Conservation (phyloP, 2,888 invertebrate genomes). For the Drosophila anceps region DNA sequence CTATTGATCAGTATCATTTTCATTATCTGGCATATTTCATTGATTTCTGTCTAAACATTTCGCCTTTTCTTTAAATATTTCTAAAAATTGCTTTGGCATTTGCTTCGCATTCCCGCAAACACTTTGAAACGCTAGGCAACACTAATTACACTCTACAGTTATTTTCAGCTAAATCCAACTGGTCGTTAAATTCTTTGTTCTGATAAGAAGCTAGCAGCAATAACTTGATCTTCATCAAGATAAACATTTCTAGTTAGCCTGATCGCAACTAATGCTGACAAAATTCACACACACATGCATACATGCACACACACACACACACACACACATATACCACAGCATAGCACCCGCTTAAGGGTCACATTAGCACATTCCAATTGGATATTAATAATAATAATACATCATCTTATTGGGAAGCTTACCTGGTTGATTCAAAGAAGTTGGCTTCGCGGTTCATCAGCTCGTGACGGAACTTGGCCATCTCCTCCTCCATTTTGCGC, state of each 20-base stretch:
- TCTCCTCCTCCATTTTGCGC: slow-evolving; percentile 99
- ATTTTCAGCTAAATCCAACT: neutral
- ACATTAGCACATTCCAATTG: slow-evolving; percentile 8
- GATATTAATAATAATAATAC: neutral
- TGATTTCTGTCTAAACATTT: neutral
- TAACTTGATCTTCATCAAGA: slow-evolving; percentile 17
- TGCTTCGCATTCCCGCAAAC: neutral
- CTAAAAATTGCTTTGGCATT: too few species aligned
- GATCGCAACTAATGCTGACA: slow-evolving; percentile 1
- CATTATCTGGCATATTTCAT: slow-evolving; percentile 1
- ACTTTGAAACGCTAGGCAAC: neutral
- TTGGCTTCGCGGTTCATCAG: slow-evolving; percentile 96
- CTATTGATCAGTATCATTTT: slow-evolving; percentile 2
- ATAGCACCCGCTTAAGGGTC: neutral
- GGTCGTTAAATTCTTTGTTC: neutral
- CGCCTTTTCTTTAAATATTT: too few species aligned
- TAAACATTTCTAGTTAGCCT: neutral
- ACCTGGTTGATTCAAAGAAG: slow-evolving; percentile 96
- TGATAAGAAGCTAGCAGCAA: neutral
- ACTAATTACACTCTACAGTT: neutral
- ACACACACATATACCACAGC: neutral
- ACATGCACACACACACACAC: neutral
- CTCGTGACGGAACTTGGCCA: slow-evolving; percentile 97
- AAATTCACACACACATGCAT: slow-evolving; percentile 6
- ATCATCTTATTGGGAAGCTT: slow-evolving; percentile 11